These are phyloP conservation scores for Psophia crepitans DNA, from an alignment of 2,113 vertebrate genomes.

Conservation along the genomic window DNA sequence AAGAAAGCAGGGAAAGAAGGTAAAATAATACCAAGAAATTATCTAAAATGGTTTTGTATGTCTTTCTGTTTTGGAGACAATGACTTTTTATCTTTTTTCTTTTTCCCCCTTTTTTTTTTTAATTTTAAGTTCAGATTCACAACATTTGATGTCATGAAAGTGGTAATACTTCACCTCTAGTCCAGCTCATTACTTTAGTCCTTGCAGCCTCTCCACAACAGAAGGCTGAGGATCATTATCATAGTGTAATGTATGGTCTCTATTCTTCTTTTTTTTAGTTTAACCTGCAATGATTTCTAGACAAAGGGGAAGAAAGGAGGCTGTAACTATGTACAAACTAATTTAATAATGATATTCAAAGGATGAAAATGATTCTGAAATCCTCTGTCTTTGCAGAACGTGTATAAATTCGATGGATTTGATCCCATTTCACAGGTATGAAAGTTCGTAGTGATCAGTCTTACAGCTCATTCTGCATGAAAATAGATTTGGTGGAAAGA, in stretches of 20 bases:
- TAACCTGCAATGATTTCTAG: not conserved
- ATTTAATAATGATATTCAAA: not conserved
- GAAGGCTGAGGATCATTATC: not conserved
- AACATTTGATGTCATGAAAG: not conserved
- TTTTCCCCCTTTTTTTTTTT: no score
- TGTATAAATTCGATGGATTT: not conserved
- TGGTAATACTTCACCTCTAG: not conserved
- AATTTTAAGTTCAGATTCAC: not conserved
- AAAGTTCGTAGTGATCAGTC: not conserved
- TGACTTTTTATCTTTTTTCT: no score
- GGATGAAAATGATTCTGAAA: not conserved
- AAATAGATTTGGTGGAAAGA: not conserved
- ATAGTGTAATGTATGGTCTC: rapidly evolving
- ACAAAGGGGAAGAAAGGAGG: not conserved
- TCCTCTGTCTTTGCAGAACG: not conserved
- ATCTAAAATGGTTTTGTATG: not conserved
- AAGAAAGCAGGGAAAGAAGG: not conserved
- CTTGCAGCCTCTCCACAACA: not conserved
- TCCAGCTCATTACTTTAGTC: not conserved
- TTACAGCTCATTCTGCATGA: not conserved
- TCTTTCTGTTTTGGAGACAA: not conserved
- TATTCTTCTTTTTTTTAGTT: not conserved
- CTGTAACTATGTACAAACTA: not conserved
- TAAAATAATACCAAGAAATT: not conserved
- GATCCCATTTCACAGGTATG: not conserved